Percentiles rank a stretch among this genome's conserved stretches.
phyloP scores from a whole-genome alignment of 1,140 invertebrate genomes.

The Drosophila tropicalis region DNA sequence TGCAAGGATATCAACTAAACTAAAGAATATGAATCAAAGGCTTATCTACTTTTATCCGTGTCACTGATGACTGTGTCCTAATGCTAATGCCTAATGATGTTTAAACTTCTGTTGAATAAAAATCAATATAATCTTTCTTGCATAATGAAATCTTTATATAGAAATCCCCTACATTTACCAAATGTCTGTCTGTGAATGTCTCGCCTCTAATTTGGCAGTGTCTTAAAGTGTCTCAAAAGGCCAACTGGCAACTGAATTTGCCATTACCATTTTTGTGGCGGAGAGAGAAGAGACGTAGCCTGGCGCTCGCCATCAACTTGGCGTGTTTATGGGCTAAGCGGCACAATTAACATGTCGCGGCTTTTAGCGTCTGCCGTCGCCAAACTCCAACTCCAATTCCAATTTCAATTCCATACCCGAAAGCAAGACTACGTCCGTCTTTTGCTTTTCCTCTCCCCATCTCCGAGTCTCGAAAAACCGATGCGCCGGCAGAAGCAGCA shows the following conservation, averaged over 20 bases:
- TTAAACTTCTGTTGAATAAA: neutral
- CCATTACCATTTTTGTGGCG: conserved; percentile 9
- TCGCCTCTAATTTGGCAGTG: conserved; percentile 2
- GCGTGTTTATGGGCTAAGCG: conserved; percentile 81
- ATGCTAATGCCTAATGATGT: neutral
- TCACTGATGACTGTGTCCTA: no score
- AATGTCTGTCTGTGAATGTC: neutral
- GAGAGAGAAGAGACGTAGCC: conserved; percentile 40
- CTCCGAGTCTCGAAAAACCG: no score
- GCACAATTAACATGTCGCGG: conserved; percentile 83
- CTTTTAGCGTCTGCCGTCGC: conserved; percentile 69
- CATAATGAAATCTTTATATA: conserved; percentile 1
- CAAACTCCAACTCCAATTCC: conserved; percentile 1
- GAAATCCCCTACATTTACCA: neutral
- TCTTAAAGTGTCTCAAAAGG: conserved; percentile 11
- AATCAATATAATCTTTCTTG: neutral
- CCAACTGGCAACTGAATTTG: conserved; percentile 7
- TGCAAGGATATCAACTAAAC: no score
- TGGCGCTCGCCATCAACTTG: conserved; percentile 81
- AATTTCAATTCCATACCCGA: neutral
- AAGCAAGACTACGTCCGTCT: no score
- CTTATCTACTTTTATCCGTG: no score
- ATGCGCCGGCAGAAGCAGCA: conserved; percentile 27
- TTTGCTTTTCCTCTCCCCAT: neutral
- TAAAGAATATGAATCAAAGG: no score